A percentile compares a stretch with the other conserved stretches of the same genome.
Evolutionary conservation across 2,113 vertebrate species (phyloP).

Genomic region (Gasterosteus aculeatus): DNA sequence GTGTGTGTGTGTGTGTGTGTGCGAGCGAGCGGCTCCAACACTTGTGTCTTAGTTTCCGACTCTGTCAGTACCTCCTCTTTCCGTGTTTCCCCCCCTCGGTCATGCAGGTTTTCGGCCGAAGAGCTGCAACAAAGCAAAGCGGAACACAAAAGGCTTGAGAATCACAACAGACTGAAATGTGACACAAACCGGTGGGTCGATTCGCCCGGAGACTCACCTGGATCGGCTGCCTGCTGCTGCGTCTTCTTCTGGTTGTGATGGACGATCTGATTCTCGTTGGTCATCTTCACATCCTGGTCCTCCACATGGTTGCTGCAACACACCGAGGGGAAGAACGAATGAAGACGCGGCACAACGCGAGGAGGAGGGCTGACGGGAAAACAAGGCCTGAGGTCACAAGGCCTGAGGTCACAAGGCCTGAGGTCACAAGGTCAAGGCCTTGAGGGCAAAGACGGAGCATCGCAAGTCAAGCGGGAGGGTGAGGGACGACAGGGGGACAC

Average conservation of each 20-base stretch:
- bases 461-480: conserved; percentile 33
- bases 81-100: conserved; percentile 82
- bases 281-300: conserved; percentile 97
- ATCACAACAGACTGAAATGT: too few species aligned
- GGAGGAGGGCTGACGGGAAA: conserved; percentile 29
- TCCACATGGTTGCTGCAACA: conserved; percentile 86
- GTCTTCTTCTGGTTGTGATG: conserved; percentile 86
- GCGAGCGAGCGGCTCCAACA: too few species aligned
- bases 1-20: conserved; percentile 20
- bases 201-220: conserved; percentile 76
- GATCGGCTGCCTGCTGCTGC: conserved; percentile 87
- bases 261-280: conserved; percentile 92
- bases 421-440: conserved; percentile 43
- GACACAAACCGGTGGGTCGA: too few species aligned
- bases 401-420: not conserved
- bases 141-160: too few species aligned
- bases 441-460: conserved; percentile 18
- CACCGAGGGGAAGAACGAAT: conserved; percentile 35
- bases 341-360: conserved; percentile 6
- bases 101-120: conserved; percentile 96
- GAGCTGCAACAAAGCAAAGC: conserved; percentile 77
- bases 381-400: conserved; percentile 15
- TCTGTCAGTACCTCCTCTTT: conserved; percentile 81
- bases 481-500: conserved; percentile 32
- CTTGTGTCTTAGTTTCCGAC: too few species aligned